A percentile compares a stretch with the other conserved stretches of the same genome.
Evolutionary conservation across 2,888 invertebrate genomes (phyloP).

Genomic region (Monoplex corrugatus): DNA sequence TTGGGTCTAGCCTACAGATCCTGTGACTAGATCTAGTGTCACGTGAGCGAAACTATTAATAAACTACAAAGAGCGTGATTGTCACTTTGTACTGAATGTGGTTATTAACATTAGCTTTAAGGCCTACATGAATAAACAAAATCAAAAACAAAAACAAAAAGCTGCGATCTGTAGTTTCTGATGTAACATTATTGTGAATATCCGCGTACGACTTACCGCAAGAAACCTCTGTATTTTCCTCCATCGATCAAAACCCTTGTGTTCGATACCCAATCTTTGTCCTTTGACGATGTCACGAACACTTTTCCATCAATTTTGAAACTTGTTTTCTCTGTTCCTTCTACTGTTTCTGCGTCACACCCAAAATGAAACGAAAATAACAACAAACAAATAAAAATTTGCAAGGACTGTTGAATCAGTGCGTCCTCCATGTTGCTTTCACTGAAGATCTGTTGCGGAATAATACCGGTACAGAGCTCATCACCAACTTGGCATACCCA

Average conservation of each 20-base stretch:
- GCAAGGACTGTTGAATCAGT: constrained; percentile 52
- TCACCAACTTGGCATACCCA: background rate
- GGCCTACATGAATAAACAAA: no score
- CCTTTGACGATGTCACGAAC: constrained; percentile 73
- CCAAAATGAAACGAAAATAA: constrained; percentile 56
- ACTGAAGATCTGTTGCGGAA: background rate
- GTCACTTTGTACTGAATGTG: no score
- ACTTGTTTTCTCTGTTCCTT: constrained; percentile 58
- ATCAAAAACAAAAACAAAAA: no score
- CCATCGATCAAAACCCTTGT: constrained; percentile 88
- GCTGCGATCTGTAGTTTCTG: no score
- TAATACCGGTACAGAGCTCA: background rate
- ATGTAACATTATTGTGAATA: no score
- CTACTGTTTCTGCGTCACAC: constrained; percentile 55
- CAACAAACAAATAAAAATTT: constrained; percentile 56
- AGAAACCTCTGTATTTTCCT: constrained; percentile 92
- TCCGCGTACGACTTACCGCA: constrained; percentile 84
- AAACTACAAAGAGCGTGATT: no score
- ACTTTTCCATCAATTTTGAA: constrained; percentile 79
- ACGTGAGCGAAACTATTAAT: no score
- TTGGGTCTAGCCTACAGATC: no score
- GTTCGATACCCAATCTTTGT: constrained; percentile 78
- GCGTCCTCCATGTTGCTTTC: constrained; percentile 58
- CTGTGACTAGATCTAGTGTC: no score
- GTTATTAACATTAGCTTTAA: no score